Percentiles rank a stretch among this genome's conserved stretches.
Conservation (phyloP, 2,113 vertebrate genomes). For the Thunnus maccoyii region DNA sequence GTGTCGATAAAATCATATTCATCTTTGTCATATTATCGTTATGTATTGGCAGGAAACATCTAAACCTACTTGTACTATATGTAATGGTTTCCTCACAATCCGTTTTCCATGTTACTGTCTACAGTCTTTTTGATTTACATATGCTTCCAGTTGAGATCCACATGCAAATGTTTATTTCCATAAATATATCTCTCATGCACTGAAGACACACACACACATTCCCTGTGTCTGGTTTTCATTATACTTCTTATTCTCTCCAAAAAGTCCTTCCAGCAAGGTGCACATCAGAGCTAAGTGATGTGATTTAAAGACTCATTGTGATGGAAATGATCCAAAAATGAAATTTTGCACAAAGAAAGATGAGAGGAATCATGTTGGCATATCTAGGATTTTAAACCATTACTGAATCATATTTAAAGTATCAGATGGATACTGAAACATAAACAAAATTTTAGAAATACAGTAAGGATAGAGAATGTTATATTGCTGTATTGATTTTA, state of each 20-base stretch:
- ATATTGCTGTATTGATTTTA: too few relatives aligned
- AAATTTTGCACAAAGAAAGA: too few relatives aligned
- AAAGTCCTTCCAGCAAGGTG: background rate
- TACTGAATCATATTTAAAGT: too few relatives aligned
- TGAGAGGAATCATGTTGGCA: too few relatives aligned
- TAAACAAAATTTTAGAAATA: too few relatives aligned
- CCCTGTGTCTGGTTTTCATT: background rate
- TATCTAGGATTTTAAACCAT: too few relatives aligned
- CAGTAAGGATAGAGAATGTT: too few relatives aligned
- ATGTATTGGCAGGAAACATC: background rate
- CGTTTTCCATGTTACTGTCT: background rate
- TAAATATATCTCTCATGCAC: background rate
- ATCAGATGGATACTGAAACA: too few relatives aligned
- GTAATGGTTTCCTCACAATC: background rate
- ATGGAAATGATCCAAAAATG: too few relatives aligned
- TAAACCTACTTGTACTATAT: background rate
- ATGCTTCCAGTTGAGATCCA: background rate
- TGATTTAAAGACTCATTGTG: too few relatives aligned
- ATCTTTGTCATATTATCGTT: background rate
- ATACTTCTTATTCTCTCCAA: background rate
- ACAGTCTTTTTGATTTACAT: slow-evolving; percentile 19
- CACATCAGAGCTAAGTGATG: background rate
- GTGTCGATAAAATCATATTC: too few relatives aligned
- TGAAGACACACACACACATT: background rate
- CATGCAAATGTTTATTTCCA: slow-evolving; percentile 38